Conservation (phyloP, 1,140 invertebrate species). For the Drosophila lini region DNA sequence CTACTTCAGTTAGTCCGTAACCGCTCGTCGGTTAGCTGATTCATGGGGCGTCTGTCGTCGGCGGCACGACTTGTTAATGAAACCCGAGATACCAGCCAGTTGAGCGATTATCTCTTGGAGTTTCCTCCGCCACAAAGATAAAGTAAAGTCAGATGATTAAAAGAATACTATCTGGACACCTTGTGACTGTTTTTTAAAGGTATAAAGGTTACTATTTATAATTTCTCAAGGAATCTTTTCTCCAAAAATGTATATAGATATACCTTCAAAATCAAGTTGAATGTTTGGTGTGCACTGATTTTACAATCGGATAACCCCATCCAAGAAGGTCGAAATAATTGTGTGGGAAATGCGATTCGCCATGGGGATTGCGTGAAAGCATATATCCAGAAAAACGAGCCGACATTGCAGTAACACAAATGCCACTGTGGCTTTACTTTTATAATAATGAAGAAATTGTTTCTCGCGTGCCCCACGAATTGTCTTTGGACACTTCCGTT, state of each 20-base stretch:
- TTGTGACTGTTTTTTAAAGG: background rate
- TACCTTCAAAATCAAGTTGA: background rate
- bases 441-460: conserved; percentile 29
- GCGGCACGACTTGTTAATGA: conserved; percentile 27
- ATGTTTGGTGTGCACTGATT: background rate
- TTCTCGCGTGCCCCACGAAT: conserved; percentile 56
- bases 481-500: conserved; percentile 57
- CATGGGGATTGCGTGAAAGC: conserved; percentile 29
- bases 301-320: conserved; percentile 3
- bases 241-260: background rate
- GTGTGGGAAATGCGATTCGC: conserved; percentile 10
- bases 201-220: background rate
- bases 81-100: conserved; percentile 8
- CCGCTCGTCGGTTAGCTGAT: conserved; percentile 39
- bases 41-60: conserved; percentile 33
- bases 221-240: background rate
- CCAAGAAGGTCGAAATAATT: conserved; percentile 19
- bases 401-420: conserved; percentile 34
- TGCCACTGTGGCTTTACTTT: conserved; percentile 1
- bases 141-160: background rate
- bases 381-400: conserved; percentile 31
- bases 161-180: background rate
- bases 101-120: background rate
- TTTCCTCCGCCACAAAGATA: background rate
- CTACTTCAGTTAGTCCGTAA: conserved; percentile 37